Evolutionary conservation across 1,140 invertebrate species (phyloP), one percentile per base, ranked within the genome.

Genomic region (Bombus difficillimus): DNA sequence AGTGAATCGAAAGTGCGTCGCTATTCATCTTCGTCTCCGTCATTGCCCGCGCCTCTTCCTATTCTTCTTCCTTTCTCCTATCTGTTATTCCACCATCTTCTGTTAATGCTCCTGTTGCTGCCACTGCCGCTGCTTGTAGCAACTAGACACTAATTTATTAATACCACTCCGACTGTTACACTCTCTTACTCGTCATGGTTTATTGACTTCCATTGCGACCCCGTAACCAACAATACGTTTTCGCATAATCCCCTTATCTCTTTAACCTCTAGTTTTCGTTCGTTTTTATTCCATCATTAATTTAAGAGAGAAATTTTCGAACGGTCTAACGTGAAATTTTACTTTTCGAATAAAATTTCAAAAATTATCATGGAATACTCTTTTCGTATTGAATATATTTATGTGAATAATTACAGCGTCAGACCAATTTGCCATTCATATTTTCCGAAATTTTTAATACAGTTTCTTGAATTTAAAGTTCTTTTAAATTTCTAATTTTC

Each of bases 111-210:
- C 64, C 87, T 84, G 75, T 71, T 78, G 72, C 84, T 71, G 79
- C 39, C 32, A 10, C 76, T 76, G 75, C 62, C 53, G 87, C 66
- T 87, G 88, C 88, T 89, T 84, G 86, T 75, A 85, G 87, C 91
- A 92, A 94, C 92, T 93, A 93, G 93, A 93, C 93, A 94, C 90
- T 94, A 94, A 94, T 94, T 94, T 94, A 94, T 94, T 94, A 94
- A 94, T 94, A 89, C 92, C 88, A 94, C 92, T 94, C 91, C 88
- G 89, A 93, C 93, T 90, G 80, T 81, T 88, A 88, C 88, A 92
- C 91, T 92, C 89, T 88, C 92, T 93, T 94, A 94, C 91, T 93
- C 92, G 92, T 94, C 92, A 89, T 81, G 78, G 93, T 94, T 94
- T 94, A 94, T 94, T 94, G 92, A 93, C 94, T 93, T 93, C 92